Base-by-base conservation (phyloP, 2,113 vertebrate species). In the Thymallus thymallus region DNA sequence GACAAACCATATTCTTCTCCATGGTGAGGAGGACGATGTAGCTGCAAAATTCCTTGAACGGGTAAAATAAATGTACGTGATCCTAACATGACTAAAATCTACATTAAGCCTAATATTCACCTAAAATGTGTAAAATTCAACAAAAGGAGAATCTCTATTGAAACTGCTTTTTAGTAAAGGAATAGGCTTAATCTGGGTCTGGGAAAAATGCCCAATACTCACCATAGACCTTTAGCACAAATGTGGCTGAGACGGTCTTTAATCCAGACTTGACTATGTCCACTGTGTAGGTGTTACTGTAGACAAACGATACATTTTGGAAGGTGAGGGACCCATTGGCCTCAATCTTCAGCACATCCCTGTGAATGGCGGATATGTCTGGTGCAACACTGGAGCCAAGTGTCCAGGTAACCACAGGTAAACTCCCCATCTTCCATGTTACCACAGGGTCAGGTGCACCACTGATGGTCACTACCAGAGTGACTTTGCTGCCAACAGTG, bases 181-280 rank as follows among this genome's bases (percentile, higher is more conserved):
- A 41, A 41, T 41, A 10, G 9, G 35, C 9, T 41, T 41, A 3
- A 41, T 41, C 35, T 10, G 9, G 2, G 35, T 41, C 35, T 41
- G 35, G 35, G 35, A 12, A 41, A 41, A 41, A 10, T 41, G 35
- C 9, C 9, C 35, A 41, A 41, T 46, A 41, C 92, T 91, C 63
- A 94, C 92, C 89, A 75, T 84, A 92, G 6, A 94, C 85, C 1
- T 22, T 80, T 0, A 94, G 83, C 7, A 35, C 84, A 71, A 93
- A 91, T 6, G 23, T 65, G 9, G 68, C 16, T 0, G 12, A 75
- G 1, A 29, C 68, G 24, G 14, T 71, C 0, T 3, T 3, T 1
- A 78, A 10, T 51, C 90, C 91, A 16, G 87, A 32, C 69, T 92
- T 85, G 1, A 72, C 80, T 41, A 92, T 73, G 51, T 85, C 74